Percentiles rank a stretch among this genome's conserved stretches.
phyloP scores from a whole-genome alignment of 2,888 invertebrate genomes.

The Callimorpha dominula region DNA sequence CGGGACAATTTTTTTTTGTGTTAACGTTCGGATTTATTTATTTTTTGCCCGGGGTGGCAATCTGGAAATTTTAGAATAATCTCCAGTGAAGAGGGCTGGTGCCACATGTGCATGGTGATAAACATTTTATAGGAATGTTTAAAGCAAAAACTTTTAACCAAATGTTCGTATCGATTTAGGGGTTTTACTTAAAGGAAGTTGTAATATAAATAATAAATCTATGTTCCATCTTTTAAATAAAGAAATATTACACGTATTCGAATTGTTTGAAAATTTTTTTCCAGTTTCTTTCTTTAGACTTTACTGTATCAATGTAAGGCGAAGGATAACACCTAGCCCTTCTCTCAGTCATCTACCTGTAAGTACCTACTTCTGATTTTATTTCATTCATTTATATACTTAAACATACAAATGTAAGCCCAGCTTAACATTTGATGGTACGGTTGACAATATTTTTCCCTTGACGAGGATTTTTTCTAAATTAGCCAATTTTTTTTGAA shows the following conservation, averaged over 20 bases:
- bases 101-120: constrained; percentile 84
- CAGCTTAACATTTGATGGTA: no score
- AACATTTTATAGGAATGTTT: constrained; percentile 86
- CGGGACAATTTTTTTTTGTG: constrained; percentile 81
- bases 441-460: no score
- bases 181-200: constrained; percentile 77
- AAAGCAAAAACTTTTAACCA: constrained; percentile 82
- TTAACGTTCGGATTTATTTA: constrained; percentile 80
- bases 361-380: neutral
- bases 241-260: constrained; percentile 10
- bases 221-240: constrained; percentile 44
- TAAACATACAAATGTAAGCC: no score
- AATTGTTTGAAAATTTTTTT: neutral
- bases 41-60: constrained; percentile 86
- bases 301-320: neutral
- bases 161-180: constrained; percentile 81
- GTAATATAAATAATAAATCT: constrained; percentile 75
- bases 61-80: constrained; percentile 86
- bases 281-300: neutral
- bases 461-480: no score
- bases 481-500: no score
- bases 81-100: constrained; percentile 77
- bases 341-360: neutral
- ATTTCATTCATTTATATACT: no score
- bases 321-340: neutral